phyloP scores from a whole-genome alignment of 2,888 invertebrate genomes.

The Automeris io region DNA sequence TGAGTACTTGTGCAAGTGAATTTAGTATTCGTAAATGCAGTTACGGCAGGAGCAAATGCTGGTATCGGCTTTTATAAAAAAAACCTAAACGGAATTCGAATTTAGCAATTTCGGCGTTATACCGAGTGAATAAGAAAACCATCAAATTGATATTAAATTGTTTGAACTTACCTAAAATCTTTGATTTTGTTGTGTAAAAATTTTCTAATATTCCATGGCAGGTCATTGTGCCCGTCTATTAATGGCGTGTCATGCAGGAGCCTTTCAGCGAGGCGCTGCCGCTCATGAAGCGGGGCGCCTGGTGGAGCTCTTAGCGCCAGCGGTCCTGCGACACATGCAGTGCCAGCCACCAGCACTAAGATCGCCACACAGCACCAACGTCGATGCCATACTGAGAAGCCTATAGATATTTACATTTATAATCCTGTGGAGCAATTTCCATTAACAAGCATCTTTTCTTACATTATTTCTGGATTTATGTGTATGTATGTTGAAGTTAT shows the following conservation, averaged over 20 bases:
- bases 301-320: conserved; percentile 86
- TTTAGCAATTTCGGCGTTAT: too few species aligned
- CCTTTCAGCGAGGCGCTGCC: conserved; percentile 83
- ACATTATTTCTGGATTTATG: too few species aligned
- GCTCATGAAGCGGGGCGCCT: conserved; percentile 85
- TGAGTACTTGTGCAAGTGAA: too few species aligned
- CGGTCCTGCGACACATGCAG: conserved; percentile 88
- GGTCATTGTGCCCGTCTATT: conserved; percentile 92
- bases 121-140: too few species aligned
- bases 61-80: too few species aligned
- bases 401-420: conserved; percentile 27
- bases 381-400: conserved; percentile 70
- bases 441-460: too few species aligned
- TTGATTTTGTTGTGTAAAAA: conserved; percentile 92
- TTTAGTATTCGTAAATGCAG: too few species aligned
- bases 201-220: conserved; percentile 94
- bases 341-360: conserved; percentile 85
- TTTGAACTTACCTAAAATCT: conserved; percentile 80
- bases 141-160: background rate
- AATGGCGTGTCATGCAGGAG: conserved; percentile 87
- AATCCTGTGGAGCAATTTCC: too few species aligned
- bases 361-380: conserved; percentile 88
- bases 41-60: too few species aligned
- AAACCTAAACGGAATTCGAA: too few species aligned
- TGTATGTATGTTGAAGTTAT: too few species aligned